Evolutionary conservation across 2,797 vertebrate genomes (phyloP).

Genomic region (Eulemur mongoz): DNA sequence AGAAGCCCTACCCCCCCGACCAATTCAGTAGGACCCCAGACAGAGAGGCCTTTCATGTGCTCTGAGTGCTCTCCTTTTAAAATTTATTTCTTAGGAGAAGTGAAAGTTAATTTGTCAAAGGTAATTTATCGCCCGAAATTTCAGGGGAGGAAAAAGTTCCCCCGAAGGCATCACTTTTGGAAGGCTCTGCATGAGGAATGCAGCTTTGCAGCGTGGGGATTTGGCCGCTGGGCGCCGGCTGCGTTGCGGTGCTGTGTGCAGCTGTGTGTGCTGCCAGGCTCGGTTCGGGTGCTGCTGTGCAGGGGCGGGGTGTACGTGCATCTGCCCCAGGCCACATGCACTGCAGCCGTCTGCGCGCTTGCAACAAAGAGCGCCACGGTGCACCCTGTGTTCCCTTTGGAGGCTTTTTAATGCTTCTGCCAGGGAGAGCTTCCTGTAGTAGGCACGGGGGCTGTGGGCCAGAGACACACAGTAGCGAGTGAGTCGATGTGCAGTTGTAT

Average conservation of each 20-base stretch:
- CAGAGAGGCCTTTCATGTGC: conserved; percentile 9
- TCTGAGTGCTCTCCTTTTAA: conserved; percentile 42
- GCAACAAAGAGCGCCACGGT: neutral
- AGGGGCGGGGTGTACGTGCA: neutral
- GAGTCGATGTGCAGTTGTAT: neutral
- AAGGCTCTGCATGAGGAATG: neutral
- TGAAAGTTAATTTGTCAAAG: conserved; percentile 76
- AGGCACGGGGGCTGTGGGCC: neutral
- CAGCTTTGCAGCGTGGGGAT: neutral
- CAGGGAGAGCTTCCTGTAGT: neutral
- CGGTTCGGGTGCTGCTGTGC: neutral
- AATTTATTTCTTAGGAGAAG: conserved; percentile 63
- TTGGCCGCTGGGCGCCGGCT: neutral
- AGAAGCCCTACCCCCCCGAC: neutral
- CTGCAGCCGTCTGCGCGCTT: neutral
- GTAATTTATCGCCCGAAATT: conserved; percentile 66
- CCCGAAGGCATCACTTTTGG: conserved; percentile 26
- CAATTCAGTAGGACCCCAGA: neutral
- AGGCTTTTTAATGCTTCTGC: neutral
- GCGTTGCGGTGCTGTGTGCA: conserved; percentile 37
- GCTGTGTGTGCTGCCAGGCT: neutral
- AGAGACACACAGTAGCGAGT: neutral
- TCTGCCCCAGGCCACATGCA: neutral
- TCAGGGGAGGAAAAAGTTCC: conserved; percentile 50
- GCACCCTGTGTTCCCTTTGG: neutral